Base-by-base conservation (phyloP, 2,888 invertebrate genomes). In the Opisthograptis luteolata region DNA sequence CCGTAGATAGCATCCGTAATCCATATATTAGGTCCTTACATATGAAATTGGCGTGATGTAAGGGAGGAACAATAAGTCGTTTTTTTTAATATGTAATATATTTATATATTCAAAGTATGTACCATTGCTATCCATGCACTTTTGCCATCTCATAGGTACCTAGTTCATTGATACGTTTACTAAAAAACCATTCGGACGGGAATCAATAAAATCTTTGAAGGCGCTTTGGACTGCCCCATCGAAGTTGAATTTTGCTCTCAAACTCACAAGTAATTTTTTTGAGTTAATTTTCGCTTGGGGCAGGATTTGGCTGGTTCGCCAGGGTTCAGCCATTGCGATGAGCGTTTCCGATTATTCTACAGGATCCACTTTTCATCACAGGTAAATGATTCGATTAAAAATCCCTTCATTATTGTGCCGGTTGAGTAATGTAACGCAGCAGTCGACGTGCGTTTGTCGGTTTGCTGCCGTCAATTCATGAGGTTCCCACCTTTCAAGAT, bases 261-360 rank as follows among this genome's bases (percentile, higher is more conserved):
- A 48, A 41, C 55, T 50, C 28, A 50, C 52, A 14, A 57, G 47
- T 55, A 56, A 28, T 37, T 60, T 65, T 20, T n/a, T n/a, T 58
- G 48, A 57, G 34, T 49, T 54, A 44, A 55, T 41, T 48, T 59
- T 41, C 63, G 70, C 68, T 40, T 35, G 7, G 40, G 22, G 40
- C 40, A 40, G 34, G 39, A n/a, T n/a, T n/a, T 40, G 19, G 25
- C 41, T 41, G 70, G 66, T 51, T 66, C 37, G 31, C 14, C 20
- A 10, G 32, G 32, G 20, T 42, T 37, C 68, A 72, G 58, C 58
- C 51, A 62, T 46, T 60, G 60, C 32, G 56, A 56, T 50, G 52
- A 56, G 50, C 55, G 15, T 44, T 60, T 64, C 39, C 49, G 47
- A 56, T 53, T 57, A 39, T 53, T 35, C 41, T 57, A 55, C 43